Evolutionary conservation across 37 sponge, comb jelly and placozoan genomes (phyloP).

Genomic region (Ephydatia muelleri): DNA sequence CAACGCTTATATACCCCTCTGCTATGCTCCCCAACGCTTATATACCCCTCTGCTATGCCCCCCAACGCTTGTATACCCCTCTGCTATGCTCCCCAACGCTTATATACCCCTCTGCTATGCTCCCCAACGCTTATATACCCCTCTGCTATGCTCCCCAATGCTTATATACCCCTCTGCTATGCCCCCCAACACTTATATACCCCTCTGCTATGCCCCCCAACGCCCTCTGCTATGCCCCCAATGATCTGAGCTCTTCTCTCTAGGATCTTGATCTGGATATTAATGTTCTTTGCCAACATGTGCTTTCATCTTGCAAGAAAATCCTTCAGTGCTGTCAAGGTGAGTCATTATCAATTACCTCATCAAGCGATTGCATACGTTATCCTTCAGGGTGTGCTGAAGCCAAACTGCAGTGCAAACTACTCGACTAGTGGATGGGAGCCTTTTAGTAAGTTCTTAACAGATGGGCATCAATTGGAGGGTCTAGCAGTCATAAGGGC

Average conservation of each 20-base stretch:
- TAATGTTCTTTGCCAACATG: slow-evolving; percentile 62
- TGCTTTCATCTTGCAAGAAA: slow-evolving; percentile 67
- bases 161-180: no score
- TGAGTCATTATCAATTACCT: neutral
- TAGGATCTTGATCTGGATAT: slow-evolving; percentile 22
- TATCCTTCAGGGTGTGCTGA: neutral
- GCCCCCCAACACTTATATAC: no score
- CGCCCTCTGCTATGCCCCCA: no score
- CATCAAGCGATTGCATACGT: neutral
- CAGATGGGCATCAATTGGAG: neutral
- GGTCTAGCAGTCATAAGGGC: slow-evolving; percentile 27
- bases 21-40: no score
- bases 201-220: no score
- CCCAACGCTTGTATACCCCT: no score
- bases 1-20: no score
- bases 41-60: no score
- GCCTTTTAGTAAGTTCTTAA: neutral
- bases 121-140: no score
- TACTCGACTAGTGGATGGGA: neutral
- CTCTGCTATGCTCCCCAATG: no score
- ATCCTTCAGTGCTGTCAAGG: slow-evolving; percentile 66
- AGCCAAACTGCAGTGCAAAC: neutral
- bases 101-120: no score
- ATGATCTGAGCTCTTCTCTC: neutral
- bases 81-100: no score